Evolutionary conservation across 2,797 vertebrate genomes (phyloP).

Genomic region (Liparis tanakae): DNA sequence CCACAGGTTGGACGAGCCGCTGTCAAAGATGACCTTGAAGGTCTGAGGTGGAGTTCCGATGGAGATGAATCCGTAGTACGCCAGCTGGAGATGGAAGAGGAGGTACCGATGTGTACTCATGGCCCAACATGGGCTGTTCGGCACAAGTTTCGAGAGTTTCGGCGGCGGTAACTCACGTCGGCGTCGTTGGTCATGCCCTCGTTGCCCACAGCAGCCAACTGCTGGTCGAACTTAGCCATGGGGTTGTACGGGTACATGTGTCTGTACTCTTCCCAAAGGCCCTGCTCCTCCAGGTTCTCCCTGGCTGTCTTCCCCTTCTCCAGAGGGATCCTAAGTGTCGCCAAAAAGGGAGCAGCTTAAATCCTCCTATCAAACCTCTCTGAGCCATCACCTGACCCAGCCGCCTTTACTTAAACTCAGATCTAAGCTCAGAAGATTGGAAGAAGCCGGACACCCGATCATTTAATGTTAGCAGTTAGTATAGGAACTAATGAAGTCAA

Average conservation of each 20-base stretch:
- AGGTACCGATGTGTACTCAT: neutral
- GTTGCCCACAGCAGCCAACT: constrained; percentile 30
- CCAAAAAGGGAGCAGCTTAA: neutral
- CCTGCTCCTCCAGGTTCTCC: constrained; percentile 64
- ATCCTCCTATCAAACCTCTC: neutral
- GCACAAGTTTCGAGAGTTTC: neutral
- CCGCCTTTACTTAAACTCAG: neutral
- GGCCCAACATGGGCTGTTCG: neutral
- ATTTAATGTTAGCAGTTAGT: neutral
- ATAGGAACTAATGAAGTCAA: neutral
- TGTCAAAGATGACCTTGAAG: constrained; percentile 70
- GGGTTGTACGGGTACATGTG: constrained; percentile 54
- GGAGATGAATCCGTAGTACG: constrained; percentile 68
- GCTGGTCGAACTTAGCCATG: constrained; percentile 50
- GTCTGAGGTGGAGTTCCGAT: constrained; percentile 69
- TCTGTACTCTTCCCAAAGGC: constrained; percentile 60
- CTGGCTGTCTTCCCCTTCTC: constrained; percentile 60
- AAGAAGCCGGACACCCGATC: neutral
- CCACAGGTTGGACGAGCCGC: constrained; percentile 69
- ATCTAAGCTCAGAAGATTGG: neutral
- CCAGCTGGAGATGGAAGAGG: constrained; percentile 46
- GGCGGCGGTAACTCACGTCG: constrained; percentile 49
- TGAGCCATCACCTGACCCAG: neutral
- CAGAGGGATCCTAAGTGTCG: constrained; percentile 59
- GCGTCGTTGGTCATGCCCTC: constrained; percentile 64